Evolutionary conservation across 2,888 invertebrate species (phyloP), one percentile per base, ranked within the genome.

Genomic region (Hyalella azteca): DNA sequence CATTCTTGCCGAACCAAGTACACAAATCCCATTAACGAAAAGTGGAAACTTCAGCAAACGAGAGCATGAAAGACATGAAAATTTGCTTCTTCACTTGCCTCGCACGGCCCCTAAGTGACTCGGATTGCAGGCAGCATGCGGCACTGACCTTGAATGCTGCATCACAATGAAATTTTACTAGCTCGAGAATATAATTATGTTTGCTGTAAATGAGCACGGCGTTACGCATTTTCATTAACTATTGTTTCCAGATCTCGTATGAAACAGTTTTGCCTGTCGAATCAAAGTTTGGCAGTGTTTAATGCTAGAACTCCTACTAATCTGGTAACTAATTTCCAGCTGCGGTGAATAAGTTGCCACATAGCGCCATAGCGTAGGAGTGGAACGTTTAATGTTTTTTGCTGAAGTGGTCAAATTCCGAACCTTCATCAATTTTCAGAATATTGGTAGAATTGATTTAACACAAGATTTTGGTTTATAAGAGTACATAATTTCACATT

Each of bases 301-400:
- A n/a, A n/a, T n/a, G n/a, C n/a, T n/a, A n/a, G n/a, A n/a, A 36
- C 11, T 26, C 66, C 36, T 2, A 36, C 66, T 22, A 66, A 66
- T 66, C 36, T 66, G 66, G 66, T 36, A 66, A 29, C 66, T 66
- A 32, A 36, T 66, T 66, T 66, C 66, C 66, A 66, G 66, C 66
- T 66, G 66, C 66, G 29, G 19, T n/a, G n/a, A 9, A 4, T 1
- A 13, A 5, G 39, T 36, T 66, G 39, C 66, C 66, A 66, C 22
- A 66, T 22, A 36, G 32, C 66, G 3, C 66, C 36, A 66, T 19
- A 32, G 2, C 32, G 36, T 66, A 36, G 36, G 3, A 36, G 66
- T 36, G 66, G 36, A 66, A 66, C 66, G 66, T 66, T 66, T 66
- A 36, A 66, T 66, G 66, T 36, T 36, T 36, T 22, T 32, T 66